These are phyloP conservation scores for Sipha maydis DNA, from an alignment of 2,888 invertebrate genomes.

Conservation along the genomic window DNA sequence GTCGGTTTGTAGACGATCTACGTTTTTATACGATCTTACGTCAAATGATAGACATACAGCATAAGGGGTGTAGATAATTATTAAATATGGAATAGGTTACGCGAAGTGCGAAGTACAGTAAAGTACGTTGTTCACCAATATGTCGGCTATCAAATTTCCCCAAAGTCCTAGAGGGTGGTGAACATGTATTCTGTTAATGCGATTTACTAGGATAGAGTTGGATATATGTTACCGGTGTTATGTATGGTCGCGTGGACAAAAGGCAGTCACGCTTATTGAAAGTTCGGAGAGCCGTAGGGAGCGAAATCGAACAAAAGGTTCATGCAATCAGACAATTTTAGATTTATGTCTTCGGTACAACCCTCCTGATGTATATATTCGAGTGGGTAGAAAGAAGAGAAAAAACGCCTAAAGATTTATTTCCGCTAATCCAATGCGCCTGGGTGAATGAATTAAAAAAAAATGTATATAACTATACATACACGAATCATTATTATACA, in stretches of 20 bases:
- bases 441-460: slow-evolving; percentile 1
- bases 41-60: not conserved
- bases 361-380: not conserved
- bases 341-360: slow-evolving; percentile 43
- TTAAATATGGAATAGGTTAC: not conserved
- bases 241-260: slow-evolving; percentile 47
- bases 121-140: not conserved
- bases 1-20: too few species aligned
- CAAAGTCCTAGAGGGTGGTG: not conserved
- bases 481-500: not conserved
- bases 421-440: not conserved
- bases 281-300: slow-evolving; percentile 36
- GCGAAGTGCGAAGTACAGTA: not conserved
- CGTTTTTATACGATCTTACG: too few species aligned
- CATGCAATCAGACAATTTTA: slow-evolving; percentile 44
- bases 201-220: slow-evolving; percentile 27
- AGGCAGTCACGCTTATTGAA: slow-evolving; percentile 39
- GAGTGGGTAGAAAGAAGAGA: not conserved
- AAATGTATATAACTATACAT: too few species aligned
- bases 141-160: not conserved
- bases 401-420: slow-evolving; percentile 29
- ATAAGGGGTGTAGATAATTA: not conserved
- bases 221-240: slow-evolving; percentile 9
- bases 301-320: slow-evolving; percentile 41
- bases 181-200: slow-evolving; percentile 18